Base-by-base conservation (phyloP, 2,888 invertebrate genomes). In the Nezara viridula region DNA sequence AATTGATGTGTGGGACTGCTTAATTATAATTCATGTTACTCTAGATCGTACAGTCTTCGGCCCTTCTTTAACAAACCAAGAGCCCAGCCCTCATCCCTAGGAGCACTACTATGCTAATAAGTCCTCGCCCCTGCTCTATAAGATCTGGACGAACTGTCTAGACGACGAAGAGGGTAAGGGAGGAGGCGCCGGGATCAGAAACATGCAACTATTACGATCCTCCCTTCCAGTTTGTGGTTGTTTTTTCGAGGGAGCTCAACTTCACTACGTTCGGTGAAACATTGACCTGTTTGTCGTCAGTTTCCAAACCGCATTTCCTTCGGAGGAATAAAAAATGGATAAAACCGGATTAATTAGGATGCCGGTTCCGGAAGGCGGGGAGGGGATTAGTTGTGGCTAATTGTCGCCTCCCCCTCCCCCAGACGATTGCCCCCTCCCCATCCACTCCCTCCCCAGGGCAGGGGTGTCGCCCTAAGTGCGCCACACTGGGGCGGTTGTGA, bases 271-370 rank as follows among this genome's bases (percentile, higher is more conserved):
- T 73, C 19, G 37, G 21, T 73, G 40, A 40, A 77, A 60, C 27
- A 60, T 27, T 60, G 77, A 24, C 77, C 77, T 77, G 7, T 77
- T 77, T 77, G 24, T 77, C 77, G 24, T 24, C 77, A 37, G 73
- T 21, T 77, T 40, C 77, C 12, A 40, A 24, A 77, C 77, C 40
- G 77, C 77, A 40, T 14, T 60, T 60, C 27, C 60, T 60, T 27
- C 3, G 27, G 27, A 60, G 4, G 27, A 60, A 32, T 77, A 77
- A 77, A 77, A 40, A 40, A 21, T 40, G 40, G 40, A 77, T 77
- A 40, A 66, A 77, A 77, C 77, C 40, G 77, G 77, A 77, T 77
- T 77, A 77, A 77, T 77, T 77, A 77, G 77, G 60, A 77, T 44
- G 37, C 24, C 9, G 77, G 77, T 21, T 21, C 21, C 12, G 7